phyloP scores from a whole-genome alignment of 2,888 invertebrate species.

The Drosophila cognata region DNA sequence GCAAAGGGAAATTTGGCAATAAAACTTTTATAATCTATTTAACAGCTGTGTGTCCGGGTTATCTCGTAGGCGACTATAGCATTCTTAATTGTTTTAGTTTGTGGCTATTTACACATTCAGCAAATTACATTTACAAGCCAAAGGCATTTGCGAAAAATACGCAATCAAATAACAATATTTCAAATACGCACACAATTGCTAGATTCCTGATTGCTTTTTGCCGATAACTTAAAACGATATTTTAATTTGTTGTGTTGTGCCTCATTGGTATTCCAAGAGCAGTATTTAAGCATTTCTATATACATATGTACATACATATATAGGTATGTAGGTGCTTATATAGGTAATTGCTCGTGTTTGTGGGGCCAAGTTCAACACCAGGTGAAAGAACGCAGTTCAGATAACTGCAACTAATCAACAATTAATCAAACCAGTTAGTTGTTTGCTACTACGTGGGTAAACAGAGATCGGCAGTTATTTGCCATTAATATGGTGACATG shows the following conservation, averaged over 20 bases:
- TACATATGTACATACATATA: not conserved
- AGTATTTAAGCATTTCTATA: not conserved
- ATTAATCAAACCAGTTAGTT: slow-evolving; percentile 43
- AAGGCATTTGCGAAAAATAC: not conserved
- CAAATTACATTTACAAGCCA: not conserved
- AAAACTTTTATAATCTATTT: not conserved
- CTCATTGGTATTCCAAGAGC: slow-evolving; percentile 7
- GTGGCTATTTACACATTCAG: not conserved
- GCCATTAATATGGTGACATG: slow-evolving; percentile 21
- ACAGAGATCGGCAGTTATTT: slow-evolving; percentile 22
- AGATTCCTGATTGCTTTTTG: slow-evolving; percentile 1
- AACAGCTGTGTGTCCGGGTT: not conserved
- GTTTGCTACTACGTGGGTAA: slow-evolving; percentile 23
- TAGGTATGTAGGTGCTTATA: not conserved
- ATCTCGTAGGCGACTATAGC: not conserved
- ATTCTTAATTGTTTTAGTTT: not conserved
- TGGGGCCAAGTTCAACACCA: slow-evolving; percentile 18
- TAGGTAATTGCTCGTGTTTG: slow-evolving; percentile 3
- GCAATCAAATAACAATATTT: slow-evolving; percentile 1
- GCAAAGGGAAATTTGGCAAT: not conserved
- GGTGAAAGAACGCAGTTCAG: slow-evolving; percentile 13
- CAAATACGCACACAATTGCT: not conserved
- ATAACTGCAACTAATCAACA: slow-evolving; percentile 5
- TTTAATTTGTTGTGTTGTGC: not conserved
- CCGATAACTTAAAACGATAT: not conserved